Conservation (phyloP, 2,888 invertebrate species). For the Liposcelis brunnea region DNA sequence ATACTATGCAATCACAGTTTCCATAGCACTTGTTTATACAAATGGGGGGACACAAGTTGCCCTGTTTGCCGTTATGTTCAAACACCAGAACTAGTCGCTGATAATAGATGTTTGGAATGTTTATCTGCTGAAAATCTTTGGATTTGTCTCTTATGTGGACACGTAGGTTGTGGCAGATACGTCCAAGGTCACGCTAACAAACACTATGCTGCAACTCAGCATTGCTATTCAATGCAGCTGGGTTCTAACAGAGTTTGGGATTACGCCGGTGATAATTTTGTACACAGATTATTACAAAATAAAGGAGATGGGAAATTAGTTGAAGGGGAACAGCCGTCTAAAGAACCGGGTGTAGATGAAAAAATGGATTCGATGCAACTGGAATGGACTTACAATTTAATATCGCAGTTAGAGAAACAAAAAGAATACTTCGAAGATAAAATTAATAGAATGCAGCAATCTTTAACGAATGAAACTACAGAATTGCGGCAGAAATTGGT, state of each 20-base stretch:
- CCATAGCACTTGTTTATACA: slow-evolving; percentile 84
- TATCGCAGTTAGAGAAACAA: slow-evolving; percentile 89
- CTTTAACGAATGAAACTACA: slow-evolving; percentile 30
- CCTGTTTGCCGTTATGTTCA: slow-evolving; percentile 89
- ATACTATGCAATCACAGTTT: slow-evolving; percentile 98
- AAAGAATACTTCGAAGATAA: slow-evolving; percentile 79
- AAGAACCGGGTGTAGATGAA: slow-evolving; percentile 33
- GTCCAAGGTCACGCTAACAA: slow-evolving; percentile 78
- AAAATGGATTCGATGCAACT: slow-evolving; percentile 90
- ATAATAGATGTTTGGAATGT: slow-evolving; percentile 53
- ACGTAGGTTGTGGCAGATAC: slow-evolving; percentile 93
- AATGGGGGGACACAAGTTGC: slow-evolving; percentile 95
- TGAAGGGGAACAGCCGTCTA: slow-evolving; percentile 26
- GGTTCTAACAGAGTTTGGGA: slow-evolving; percentile 98
- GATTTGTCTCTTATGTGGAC: slow-evolving; percentile 98
- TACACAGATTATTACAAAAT: slow-evolving; percentile 88
- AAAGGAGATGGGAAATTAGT: slow-evolving; percentile 94
- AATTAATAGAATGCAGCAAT: slow-evolving; percentile 32
- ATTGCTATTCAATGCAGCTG: slow-evolving; percentile 92
- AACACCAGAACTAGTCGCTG: slow-evolving; percentile 59
- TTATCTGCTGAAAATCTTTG: slow-evolving; percentile 66
- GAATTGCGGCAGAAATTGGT: slow-evolving; percentile 35
- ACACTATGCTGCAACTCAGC: slow-evolving; percentile 88
- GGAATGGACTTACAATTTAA: slow-evolving; percentile 90
- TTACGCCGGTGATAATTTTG: slow-evolving; percentile 95